Percentiles rank a stretch among this genome's conserved stretches.
phyloP scores from a whole-genome alignment of 2,888 invertebrate species.

The Drosophila austrosaltans region DNA sequence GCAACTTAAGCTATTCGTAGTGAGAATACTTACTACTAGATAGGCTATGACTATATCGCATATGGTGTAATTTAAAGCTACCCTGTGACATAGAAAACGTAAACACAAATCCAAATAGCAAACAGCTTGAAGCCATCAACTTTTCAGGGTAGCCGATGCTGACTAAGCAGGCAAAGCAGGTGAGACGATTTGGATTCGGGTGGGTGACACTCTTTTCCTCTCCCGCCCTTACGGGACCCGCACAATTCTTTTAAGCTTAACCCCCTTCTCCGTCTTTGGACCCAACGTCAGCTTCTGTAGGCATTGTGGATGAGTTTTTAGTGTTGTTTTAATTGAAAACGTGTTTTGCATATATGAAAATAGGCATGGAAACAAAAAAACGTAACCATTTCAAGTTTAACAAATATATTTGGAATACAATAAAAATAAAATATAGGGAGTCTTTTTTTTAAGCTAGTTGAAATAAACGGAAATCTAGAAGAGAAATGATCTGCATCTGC shows the following conservation, averaged over 20 bases:
- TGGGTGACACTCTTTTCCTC: constrained; percentile 27
- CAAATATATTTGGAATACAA: neutral
- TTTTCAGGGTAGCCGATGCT: constrained; percentile 56
- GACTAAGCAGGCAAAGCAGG: constrained; percentile 56
- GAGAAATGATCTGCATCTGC: constrained; percentile 14
- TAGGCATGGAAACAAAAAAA: constrained; percentile 39
- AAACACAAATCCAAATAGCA: constrained; percentile 20
- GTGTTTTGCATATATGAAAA: constrained; percentile 74
- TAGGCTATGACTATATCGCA: constrained; percentile 28
- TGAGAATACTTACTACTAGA: neutral
- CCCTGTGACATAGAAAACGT: constrained; percentile 68
- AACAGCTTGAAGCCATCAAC: constrained; percentile 42
- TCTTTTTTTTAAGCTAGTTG: constrained; percentile 5
- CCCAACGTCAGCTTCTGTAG: constrained; percentile 19
- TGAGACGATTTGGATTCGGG: constrained; percentile 39
- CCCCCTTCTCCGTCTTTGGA: neutral
- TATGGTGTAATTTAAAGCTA: constrained; percentile 57
- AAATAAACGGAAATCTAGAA: constrained; percentile 25
- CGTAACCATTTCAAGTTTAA: neutral
- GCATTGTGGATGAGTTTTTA: constrained; percentile 30
- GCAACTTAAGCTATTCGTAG: constrained; percentile 38
- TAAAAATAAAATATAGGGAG: neutral
- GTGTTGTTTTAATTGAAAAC: constrained; percentile 71
- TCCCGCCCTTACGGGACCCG: constrained; percentile 50
- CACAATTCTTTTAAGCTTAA: constrained; percentile 40